Evolutionary conservation across 2,113 vertebrate genomes (phyloP).

Genomic region (Theristicus caerulescens): DNA sequence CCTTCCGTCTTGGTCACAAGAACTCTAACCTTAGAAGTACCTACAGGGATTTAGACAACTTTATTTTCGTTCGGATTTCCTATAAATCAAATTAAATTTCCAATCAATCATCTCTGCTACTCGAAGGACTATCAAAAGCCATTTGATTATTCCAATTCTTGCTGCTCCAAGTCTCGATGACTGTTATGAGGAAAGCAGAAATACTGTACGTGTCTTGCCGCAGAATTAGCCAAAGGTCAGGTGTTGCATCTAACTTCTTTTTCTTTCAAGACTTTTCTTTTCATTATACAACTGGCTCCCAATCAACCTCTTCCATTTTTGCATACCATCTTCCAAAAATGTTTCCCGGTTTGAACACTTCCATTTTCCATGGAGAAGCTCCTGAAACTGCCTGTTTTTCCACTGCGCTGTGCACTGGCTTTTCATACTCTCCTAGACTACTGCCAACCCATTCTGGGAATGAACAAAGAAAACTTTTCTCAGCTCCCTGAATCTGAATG

Average conservation of each 20-base stretch:
- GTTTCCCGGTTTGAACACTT: not conserved
- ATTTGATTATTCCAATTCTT: no score
- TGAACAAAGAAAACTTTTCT: not conserved
- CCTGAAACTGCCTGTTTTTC: not conserved
- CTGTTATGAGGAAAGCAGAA: no score
- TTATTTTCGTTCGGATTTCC: not conserved
- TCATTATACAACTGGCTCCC: not conserved
- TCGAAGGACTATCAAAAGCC: no score
- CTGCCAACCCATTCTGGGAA: not conserved
- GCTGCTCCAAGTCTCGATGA: no score
- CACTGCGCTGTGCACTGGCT: not conserved
- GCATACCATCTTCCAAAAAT: not conserved
- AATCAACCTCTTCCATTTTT: not conserved
- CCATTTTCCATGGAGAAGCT: not conserved
- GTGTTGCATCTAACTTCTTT: no score
- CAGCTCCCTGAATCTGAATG: constrained; percentile 12
- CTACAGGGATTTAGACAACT: not conserved
- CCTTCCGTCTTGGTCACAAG: not conserved
- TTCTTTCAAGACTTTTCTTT: not conserved
- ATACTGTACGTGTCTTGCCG: no score
- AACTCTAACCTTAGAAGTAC: not conserved
- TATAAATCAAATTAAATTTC: no score
- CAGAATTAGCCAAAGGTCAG: no score
- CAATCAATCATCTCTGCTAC: no score
- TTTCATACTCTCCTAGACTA: not conserved